Percentiles rank a stretch among this genome's conserved stretches.
Evolutionary conservation across 2,113 vertebrate genomes (phyloP).

Genomic region (Hystrix brachyura): DNA sequence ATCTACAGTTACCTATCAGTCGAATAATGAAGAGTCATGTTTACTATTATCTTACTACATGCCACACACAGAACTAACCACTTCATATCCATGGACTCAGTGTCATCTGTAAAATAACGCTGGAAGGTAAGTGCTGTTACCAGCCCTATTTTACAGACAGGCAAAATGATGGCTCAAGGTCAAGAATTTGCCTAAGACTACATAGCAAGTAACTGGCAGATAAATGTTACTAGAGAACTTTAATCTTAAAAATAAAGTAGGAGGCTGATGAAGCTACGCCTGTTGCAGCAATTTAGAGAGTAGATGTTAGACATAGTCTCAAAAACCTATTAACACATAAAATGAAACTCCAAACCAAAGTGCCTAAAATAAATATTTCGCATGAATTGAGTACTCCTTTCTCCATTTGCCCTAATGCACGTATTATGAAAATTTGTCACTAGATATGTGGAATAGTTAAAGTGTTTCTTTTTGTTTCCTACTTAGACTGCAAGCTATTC

Average conservation of each 20-base stretch:
- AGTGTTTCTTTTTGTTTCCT: conserved; percentile 60
- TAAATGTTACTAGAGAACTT: conserved; percentile 38
- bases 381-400: conserved; percentile 18
- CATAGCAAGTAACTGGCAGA: background rate
- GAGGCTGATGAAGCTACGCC: conserved; percentile 27
- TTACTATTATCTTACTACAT: background rate
- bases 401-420: conserved; percentile 14
- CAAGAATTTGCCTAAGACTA: background rate
- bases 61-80: background rate
- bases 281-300: conserved; percentile 9
- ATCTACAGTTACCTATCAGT: conserved; percentile 47
- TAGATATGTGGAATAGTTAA: conserved; percentile 21
- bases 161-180: background rate
- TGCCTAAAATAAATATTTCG: conserved; percentile 50
- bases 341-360: conserved; percentile 56
- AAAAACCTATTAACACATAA: conserved; percentile 51
- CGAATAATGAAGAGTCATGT: conserved; percentile 45
- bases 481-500: conserved; percentile 60
- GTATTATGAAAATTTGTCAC: conserved; percentile 59
- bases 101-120: background rate
- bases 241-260: conserved; percentile 55
- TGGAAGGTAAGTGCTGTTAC: background rate
- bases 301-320: background rate
- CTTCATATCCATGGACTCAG: background rate
- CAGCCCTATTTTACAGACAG: background rate